Conservation (phyloP, 2,888 invertebrate genomes). For the Harpagoxenus sublaevis region DNA sequence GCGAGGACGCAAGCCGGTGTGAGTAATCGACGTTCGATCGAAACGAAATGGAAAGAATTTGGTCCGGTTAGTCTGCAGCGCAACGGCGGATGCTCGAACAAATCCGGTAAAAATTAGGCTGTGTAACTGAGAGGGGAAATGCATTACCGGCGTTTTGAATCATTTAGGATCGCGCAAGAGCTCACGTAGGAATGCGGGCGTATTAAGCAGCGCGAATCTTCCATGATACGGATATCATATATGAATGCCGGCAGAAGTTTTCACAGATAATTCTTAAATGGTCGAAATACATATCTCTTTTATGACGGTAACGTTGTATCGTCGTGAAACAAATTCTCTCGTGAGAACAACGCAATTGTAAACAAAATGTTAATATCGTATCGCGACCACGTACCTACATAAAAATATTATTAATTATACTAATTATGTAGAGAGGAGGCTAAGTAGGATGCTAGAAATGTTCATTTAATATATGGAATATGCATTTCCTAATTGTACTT, state of each 20-base stretch:
- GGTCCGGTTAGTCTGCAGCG: constrained; percentile 61
- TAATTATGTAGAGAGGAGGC: not conserved
- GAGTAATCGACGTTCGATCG: constrained; percentile 68
- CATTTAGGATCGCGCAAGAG: constrained; percentile 63
- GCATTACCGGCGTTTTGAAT: constrained; percentile 77
- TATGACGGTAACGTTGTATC: not conserved
- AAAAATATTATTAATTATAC: not conserved
- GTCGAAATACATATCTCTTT: constrained; percentile 8
- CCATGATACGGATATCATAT: constrained; percentile 2
- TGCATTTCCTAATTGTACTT: not conserved
- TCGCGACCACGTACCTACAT: not conserved
- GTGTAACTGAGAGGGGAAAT: constrained; percentile 62
- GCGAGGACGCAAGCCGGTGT: constrained; percentile 63
- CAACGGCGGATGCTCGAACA: constrained; percentile 66
- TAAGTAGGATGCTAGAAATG: not conserved
- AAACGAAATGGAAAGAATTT: constrained; percentile 69
- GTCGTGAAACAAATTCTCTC: not conserved
- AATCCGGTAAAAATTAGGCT: constrained; percentile 73
- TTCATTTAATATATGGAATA: not conserved
- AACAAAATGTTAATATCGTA: not conserved
- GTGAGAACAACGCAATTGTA: not conserved
- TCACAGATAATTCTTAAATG: constrained; percentile 37
- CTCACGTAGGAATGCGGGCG: constrained; percentile 41
- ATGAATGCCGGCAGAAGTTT: not conserved
- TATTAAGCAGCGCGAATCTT: constrained; percentile 37